Conservation (phyloP, 2,113 vertebrate genomes). For the Chaenocephalus aceratus region DNA sequence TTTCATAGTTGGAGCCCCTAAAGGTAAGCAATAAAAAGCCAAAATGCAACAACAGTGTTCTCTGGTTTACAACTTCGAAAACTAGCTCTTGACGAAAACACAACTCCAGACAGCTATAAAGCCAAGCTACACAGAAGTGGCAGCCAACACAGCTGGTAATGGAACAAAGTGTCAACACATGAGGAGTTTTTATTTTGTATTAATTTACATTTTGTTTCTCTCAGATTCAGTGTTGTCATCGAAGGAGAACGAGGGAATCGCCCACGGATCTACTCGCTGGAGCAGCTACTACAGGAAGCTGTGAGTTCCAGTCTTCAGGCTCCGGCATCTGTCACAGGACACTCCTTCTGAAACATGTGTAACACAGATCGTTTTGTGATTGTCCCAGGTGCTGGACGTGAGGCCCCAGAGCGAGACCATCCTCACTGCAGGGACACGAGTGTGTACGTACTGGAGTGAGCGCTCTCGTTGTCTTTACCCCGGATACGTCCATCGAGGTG, state of each 20-base stretch:
- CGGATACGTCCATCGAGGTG: constrained; percentile 92
- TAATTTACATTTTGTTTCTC: background rate
- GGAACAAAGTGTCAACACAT: constrained; percentile 3
- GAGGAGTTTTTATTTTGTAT: background rate
- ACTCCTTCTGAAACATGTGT: background rate
- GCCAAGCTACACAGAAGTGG: constrained; percentile 31
- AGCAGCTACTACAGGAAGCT: constrained; percentile 95
- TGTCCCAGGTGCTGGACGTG: constrained; percentile 90
- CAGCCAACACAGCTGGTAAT: constrained; percentile 38
- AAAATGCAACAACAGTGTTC: constrained; percentile 18
- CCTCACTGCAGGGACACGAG: constrained; percentile 89
- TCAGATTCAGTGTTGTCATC: constrained; percentile 94
- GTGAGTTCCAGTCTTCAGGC: constrained; percentile 80
- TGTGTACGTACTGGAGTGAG: constrained; percentile 98
- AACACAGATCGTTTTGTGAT: constrained; percentile 1
- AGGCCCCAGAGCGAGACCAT: constrained; percentile 87
- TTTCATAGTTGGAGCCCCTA: background rate
- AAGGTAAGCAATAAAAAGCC: constrained; percentile 19
- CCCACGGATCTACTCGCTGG: constrained; percentile 93
- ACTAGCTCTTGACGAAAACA: constrained; percentile 39
- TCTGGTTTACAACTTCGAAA: constrained; percentile 8
- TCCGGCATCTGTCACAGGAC: background rate
- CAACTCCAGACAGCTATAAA: constrained; percentile 32
- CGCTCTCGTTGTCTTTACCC: constrained; percentile 96
- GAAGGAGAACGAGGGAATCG: constrained; percentile 94